Evolutionary conservation across 1,140 invertebrate species (phyloP).

Genomic region (Rhagoletis pomonella): DNA sequence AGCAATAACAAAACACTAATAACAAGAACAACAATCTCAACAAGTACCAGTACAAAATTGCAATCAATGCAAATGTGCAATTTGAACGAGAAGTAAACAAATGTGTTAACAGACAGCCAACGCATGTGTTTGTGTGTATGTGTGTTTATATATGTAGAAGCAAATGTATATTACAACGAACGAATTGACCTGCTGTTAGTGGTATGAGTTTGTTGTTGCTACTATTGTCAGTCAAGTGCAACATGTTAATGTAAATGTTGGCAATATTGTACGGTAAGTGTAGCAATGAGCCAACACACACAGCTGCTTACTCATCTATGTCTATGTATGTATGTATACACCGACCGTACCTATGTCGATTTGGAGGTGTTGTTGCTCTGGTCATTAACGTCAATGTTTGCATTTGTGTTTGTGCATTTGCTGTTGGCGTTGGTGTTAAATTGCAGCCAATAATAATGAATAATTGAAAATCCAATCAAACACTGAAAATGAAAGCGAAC

Average conservation of each 20-base stretch:
- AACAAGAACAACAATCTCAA: neutral
- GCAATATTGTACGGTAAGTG: conserved; percentile 13
- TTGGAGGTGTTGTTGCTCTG: neutral
- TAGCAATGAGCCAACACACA: neutral
- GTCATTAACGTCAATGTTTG: neutral
- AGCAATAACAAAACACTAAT: neutral
- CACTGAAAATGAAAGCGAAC: conserved; percentile 65
- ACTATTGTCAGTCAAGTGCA: conserved; percentile 26
- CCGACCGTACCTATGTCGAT: neutral
- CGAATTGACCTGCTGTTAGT: conserved; percentile 2
- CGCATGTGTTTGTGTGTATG: neutral
- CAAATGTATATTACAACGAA: neutral
- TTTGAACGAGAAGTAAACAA: conserved; percentile 39
- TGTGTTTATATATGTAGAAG: neutral
- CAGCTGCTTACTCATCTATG: no score
- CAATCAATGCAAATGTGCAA: conserved; percentile 57
- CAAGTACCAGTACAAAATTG: conserved; percentile 48
- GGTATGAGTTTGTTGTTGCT: neutral
- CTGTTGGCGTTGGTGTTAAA: conserved; percentile 63
- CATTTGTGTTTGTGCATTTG: neutral
- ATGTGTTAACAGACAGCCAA: neutral
- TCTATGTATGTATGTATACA: neutral
- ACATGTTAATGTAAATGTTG: conserved; percentile 53
- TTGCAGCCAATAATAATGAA: conserved; percentile 75
- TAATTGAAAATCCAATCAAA: conserved; percentile 75